These are phyloP conservation scores for Prionailurus bengalensis DNA, from an alignment of 2,113 vertebrate species.

Conservation along the genomic window DNA sequence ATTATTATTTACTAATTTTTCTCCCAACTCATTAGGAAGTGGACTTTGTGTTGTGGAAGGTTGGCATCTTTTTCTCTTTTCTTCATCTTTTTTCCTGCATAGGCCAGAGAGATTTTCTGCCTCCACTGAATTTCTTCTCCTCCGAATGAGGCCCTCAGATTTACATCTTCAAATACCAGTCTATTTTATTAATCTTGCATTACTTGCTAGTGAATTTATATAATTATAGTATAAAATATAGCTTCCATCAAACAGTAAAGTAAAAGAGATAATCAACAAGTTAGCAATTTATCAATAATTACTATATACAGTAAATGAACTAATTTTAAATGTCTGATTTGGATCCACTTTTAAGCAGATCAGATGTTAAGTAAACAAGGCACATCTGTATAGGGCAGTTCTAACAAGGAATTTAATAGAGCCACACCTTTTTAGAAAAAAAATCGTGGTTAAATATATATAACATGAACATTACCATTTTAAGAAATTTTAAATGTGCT, in stretches of 20 bases:
- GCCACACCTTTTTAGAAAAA: background rate
- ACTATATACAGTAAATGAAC: background rate
- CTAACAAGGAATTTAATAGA: background rate
- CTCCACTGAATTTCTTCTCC: background rate
- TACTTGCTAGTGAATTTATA: background rate
- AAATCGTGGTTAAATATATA: background rate
- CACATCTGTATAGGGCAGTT: background rate
- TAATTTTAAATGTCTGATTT: conserved; percentile 10
- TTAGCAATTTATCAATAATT: conserved; percentile 14
- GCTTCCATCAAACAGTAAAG: background rate
- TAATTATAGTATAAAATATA: background rate
- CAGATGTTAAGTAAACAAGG: background rate
- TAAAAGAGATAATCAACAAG: background rate
- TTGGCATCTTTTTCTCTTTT: background rate
- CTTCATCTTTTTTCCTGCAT: background rate
- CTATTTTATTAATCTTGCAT: background rate
- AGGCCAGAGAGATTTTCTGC: background rate
- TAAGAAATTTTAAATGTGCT: background rate
- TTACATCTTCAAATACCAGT: background rate
- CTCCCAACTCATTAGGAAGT: background rate
- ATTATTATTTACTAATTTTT: no score
- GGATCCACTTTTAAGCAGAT: background rate
- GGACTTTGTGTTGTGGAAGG: background rate
- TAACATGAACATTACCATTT: background rate
- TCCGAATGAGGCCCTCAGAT: background rate